A percentile compares a stretch with the other conserved stretches of the same genome.
These are phyloP conservation scores for Chrysemys picta DNA, from an alignment of 2,113 vertebrate genomes.

Conservation along the genomic window DNA sequence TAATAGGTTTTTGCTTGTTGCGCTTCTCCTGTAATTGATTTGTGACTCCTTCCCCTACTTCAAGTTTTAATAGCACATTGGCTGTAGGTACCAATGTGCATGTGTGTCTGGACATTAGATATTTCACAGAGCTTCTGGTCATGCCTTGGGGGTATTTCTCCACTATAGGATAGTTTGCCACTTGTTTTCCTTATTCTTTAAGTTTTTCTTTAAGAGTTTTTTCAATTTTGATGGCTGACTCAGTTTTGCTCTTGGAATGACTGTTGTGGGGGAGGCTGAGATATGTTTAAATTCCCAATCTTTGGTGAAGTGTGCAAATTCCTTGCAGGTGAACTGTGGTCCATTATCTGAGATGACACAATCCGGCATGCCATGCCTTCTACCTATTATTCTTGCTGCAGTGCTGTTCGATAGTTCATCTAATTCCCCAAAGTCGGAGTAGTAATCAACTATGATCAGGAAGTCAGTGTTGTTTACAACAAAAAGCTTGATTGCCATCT, in stretches of 20 bases:
- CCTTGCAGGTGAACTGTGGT: neutral
- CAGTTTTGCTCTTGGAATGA: neutral
- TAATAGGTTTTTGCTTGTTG: too few relatives aligned
- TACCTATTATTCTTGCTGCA: neutral
- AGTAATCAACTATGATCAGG: neutral
- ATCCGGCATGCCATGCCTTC: neutral
- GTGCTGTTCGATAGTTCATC: neutral
- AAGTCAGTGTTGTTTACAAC: neutral
- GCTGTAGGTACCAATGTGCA: neutral
- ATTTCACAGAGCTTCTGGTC: neutral
- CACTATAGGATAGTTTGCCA: neutral
- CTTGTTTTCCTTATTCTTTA: neutral
- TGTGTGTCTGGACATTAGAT: neutral
- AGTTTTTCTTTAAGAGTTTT: neutral
- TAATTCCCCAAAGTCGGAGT: neutral
- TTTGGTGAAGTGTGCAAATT: neutral
- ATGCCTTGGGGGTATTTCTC: neutral
- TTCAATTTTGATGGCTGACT: neutral
- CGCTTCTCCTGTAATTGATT: neutral
- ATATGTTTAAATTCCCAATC: neutral
- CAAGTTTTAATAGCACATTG: too few relatives aligned
- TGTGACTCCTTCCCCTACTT: neutral
- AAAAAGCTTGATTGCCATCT: neutral
- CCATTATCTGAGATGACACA: neutral
- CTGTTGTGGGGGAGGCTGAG: neutral